Conservation (phyloP, 1,140 invertebrate genomes). For the Drosophila kurseongensis region DNA sequence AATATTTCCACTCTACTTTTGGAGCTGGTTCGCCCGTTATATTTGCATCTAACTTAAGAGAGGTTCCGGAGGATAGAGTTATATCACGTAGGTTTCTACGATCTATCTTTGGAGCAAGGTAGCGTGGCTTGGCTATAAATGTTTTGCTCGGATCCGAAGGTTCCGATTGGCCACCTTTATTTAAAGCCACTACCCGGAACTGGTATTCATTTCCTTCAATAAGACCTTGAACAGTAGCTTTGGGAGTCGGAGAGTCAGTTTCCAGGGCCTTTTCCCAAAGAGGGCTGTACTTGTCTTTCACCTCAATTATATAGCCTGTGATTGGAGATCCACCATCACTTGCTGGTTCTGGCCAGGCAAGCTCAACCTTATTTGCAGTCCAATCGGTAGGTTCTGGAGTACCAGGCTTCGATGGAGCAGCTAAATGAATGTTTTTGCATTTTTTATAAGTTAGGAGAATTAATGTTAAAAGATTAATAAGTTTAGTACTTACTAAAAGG, state of each 20-base stretch:
- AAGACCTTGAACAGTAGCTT: slow-evolving; percentile 92
- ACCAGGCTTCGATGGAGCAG: slow-evolving; percentile 92
- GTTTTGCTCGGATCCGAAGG: slow-evolving; percentile 94
- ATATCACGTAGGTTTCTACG: slow-evolving; percentile 94
- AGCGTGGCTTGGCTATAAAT: slow-evolving; percentile 96
- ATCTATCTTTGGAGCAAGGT: slow-evolving; percentile 97
- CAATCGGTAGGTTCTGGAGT: slow-evolving; percentile 95
- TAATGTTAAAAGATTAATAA: not conserved
- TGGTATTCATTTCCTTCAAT: slow-evolving; percentile 99
- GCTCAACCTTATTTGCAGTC: slow-evolving; percentile 95
- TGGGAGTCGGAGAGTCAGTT: slow-evolving; percentile 89
- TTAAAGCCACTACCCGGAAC: slow-evolving; percentile 98
- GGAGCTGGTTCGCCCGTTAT: slow-evolving; percentile 97
- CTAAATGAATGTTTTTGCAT: slow-evolving; percentile 60
- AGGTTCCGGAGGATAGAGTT: slow-evolving; percentile 94
- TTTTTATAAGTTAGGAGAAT: not conserved
- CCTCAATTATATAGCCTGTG: slow-evolving; percentile 97
- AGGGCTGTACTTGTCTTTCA: slow-evolving; percentile 97
- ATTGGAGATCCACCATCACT: slow-evolving; percentile 96
- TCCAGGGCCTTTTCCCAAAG: slow-evolving; percentile 96
- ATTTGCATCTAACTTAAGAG: slow-evolving; percentile 96
- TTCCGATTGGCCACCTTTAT: slow-evolving; percentile 96
- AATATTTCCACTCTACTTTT: slow-evolving; percentile 94
- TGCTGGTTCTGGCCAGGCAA: slow-evolving; percentile 92
- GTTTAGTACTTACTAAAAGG: slow-evolving; percentile 88